Conservation (phyloP, 2,797 vertebrate species). For the Eulemur mongoz region DNA sequence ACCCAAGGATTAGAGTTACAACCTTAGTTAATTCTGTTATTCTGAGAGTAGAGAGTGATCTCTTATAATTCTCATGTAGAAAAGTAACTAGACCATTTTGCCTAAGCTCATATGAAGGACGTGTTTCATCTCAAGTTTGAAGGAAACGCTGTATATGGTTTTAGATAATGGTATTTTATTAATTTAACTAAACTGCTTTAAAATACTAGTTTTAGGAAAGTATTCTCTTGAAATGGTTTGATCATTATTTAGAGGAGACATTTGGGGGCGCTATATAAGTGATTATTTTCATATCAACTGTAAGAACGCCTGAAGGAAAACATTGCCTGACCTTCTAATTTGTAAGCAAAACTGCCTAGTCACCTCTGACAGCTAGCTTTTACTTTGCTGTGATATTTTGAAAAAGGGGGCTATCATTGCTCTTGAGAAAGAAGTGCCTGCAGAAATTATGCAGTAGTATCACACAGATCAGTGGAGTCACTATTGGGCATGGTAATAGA, state of each 20-base stretch:
- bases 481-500: neutral
- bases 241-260: constrained; percentile 26
- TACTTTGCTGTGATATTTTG: neutral
- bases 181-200: constrained; percentile 51
- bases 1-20: constrained; percentile 9
- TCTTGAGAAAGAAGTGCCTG: constrained; percentile 16
- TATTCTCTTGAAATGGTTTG: constrained; percentile 45
- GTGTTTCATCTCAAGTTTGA: neutral
- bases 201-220: constrained; percentile 38
- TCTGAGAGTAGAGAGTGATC: neutral
- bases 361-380: constrained; percentile 12
- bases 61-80: neutral
- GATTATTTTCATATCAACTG: constrained; percentile 55
- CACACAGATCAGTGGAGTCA: neutral
- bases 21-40: constrained; percentile 29
- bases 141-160: neutral
- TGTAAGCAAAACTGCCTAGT: constrained; percentile 38
- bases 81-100: constrained; percentile 46
- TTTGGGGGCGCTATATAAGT: neutral
- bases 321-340: constrained; percentile 25
- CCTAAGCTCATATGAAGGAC: neutral
- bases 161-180: constrained; percentile 42
- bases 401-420: neutral
- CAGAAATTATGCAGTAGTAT: neutral
- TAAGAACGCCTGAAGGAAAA: constrained; percentile 11